Evolutionary conservation across 2,888 invertebrate species (phyloP), one percentile per base, ranked within the genome.

Genomic region (Nebria salina): DNA sequence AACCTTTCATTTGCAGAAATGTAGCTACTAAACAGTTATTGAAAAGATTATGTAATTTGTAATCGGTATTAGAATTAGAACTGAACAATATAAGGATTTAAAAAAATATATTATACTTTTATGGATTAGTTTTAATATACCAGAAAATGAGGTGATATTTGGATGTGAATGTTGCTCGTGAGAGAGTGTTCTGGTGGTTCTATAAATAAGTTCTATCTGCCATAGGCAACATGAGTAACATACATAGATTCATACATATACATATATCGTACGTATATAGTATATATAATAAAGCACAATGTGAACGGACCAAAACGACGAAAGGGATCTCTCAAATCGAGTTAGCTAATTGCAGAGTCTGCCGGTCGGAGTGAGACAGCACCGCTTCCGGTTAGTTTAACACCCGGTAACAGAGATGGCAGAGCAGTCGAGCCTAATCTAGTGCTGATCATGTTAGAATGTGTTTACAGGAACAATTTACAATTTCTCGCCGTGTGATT

Each of bases 381-480:
- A 72, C 42, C 73, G 85, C 86, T 88, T 88, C 87, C 88, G 87
- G 88, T 88, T 88, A 88, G 88, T 88, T 88, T 87, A 87, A 86
- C 87, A 87, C 76, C 76, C 85, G 85, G 88, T 88, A 88, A 88
- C 88, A 87, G 87, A 88, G 82, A 77, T 80, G 82, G 82, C 76
- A 66, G 66, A 74, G 76, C 79, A 68, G 65, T 41, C 72, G 82
- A 64, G 87, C 88, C 88, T 89, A 89, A 89, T 89, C 88, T 88
- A 88, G 88, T 88, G 88, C 88, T 89, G 89, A 89, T 89, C 89
- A 89, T 89, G 89, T 89, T 89, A 89, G 89, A 89, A 89, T 89
- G 88, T 89, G 89, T 89, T 89, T 89, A 88, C 89, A 87, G 87
- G 87, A 86, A 88, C 88, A 89, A 89, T 89, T 89, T 89, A 88